phyloP scores from a whole-genome alignment of 2,888 invertebrate species.

The Phengaris arion region DNA sequence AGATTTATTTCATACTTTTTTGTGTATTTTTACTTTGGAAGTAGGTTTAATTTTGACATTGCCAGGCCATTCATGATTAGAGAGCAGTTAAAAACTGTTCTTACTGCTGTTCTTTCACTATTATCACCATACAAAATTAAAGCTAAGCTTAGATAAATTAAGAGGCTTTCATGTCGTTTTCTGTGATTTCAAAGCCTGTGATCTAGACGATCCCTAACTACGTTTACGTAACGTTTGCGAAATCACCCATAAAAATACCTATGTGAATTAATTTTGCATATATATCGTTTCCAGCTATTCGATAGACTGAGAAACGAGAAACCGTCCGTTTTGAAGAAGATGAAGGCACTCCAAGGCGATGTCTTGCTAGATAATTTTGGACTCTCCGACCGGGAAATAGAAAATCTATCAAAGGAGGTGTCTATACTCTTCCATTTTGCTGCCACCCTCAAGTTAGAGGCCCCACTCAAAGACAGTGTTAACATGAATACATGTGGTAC shows the following conservation, averaged over 20 bases:
- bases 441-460: constrained; percentile 93
- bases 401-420: constrained; percentile 82
- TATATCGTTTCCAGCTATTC: constrained; percentile 79
- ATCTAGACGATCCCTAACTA: no score
- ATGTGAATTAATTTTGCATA: no score
- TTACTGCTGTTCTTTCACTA: background rate
- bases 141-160: no score
- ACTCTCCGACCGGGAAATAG: constrained; percentile 78
- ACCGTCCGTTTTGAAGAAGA: constrained; percentile 83
- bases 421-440: constrained; percentile 94
- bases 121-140: background rate
- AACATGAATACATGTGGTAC: constrained; percentile 96
- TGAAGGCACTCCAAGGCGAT: constrained; percentile 88
- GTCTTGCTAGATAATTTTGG: constrained; percentile 82
- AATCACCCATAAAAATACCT: no score
- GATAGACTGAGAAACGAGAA: constrained; percentile 82
- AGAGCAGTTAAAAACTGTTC: background rate
- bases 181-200: no score
- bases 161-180: no score
- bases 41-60: no score
- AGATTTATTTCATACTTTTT: no score
- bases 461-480: constrained; percentile 90
- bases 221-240: no score
- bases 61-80: background rate
- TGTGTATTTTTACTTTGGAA: no score